These are phyloP conservation scores for Anguilla obscura DNA, from an alignment of 2,797 vertebrate genomes.

Conservation along the genomic window DNA sequence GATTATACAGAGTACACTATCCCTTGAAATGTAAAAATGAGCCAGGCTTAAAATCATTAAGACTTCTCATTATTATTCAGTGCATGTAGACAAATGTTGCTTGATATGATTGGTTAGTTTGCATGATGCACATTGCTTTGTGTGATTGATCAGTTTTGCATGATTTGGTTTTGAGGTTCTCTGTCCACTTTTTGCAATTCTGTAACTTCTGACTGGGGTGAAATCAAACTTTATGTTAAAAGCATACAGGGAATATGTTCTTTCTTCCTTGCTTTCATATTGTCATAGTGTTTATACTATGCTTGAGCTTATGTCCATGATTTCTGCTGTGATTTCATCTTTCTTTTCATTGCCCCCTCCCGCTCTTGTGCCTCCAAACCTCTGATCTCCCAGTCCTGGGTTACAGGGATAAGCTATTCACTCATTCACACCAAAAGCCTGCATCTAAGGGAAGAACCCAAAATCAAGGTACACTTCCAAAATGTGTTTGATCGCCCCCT, in stretches of 20 bases:
- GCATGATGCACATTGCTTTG: background rate
- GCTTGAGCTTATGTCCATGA: background rate
- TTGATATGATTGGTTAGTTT: background rate
- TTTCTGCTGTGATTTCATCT: constrained; percentile 32
- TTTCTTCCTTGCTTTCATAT: background rate
- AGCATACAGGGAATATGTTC: background rate
- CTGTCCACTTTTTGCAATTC: background rate
- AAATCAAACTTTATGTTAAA: background rate
- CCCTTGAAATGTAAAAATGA: too few relatives aligned
- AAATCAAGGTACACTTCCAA: constrained; percentile 88
- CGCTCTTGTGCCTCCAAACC: constrained; percentile 49
- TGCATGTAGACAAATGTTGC: background rate
- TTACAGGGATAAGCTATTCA: constrained; percentile 96
- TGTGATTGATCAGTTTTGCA: background rate
- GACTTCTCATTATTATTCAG: background rate
- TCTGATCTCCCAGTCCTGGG: constrained; percentile 87
- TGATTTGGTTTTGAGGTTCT: background rate
- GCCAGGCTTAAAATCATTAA: too few relatives aligned
- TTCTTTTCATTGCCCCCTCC: constrained; percentile 51
- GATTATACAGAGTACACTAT: background rate
- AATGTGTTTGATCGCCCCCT: background rate
- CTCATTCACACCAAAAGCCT: constrained; percentile 90
- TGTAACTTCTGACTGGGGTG: background rate
- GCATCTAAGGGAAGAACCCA: constrained; percentile 84
- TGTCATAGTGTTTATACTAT: constrained; percentile 17